Conservation (phyloP, 2,113 vertebrate genomes). For the Engystomops pustulosus region DNA sequence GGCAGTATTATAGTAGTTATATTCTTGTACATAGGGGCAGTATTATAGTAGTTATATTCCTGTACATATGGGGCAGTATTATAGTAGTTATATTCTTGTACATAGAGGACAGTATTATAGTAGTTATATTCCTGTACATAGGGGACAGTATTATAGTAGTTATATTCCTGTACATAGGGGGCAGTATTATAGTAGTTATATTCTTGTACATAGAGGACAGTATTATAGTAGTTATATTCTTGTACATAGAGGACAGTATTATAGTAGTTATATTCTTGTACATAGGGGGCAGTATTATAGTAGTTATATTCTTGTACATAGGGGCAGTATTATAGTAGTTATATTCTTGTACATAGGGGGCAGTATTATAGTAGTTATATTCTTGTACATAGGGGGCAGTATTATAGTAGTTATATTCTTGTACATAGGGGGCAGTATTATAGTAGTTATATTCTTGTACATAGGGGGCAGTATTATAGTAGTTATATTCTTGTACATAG, state of each 20-base stretch:
- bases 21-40: too few species aligned
- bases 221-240: slow-evolving; percentile 11
- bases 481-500: slow-evolving; percentile 5
- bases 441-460: slow-evolving; percentile 16
- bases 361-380: slow-evolving; percentile 10
- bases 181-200: too few species aligned
- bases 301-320: neutral
- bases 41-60: neutral
- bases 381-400: slow-evolving; percentile 6
- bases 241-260: neutral
- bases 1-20: too few species aligned
- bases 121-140: too few species aligned
- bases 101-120: too few species aligned
- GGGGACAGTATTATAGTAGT: too few species aligned
- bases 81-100: too few species aligned
- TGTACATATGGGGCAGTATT: neutral
- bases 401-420: slow-evolving; percentile 17
- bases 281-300: too few species aligned
- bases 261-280: slow-evolving; percentile 9
- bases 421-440: neutral
- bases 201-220: neutral
- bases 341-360: neutral
- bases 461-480: slow-evolving; percentile 2
- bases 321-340: neutral
- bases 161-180: too few species aligned